Conservation (phyloP, 2,797 vertebrate genomes). For the Pelobates cultripes region DNA sequence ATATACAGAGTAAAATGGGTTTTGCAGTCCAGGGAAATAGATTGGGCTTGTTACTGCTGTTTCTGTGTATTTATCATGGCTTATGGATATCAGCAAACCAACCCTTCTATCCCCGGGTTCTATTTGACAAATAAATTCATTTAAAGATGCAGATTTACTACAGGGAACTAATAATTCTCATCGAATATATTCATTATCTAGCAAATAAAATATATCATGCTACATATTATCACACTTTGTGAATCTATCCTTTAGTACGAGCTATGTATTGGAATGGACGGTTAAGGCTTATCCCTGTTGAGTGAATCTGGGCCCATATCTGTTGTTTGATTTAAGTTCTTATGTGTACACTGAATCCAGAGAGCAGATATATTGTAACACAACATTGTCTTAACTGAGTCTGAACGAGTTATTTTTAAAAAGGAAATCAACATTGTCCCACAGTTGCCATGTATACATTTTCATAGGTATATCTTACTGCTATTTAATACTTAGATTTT, state of each 20-base stretch:
- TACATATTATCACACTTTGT: conserved; percentile 7
- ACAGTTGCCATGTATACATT: too few relatives aligned
- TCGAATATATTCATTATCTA: background rate
- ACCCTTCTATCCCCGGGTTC: background rate
- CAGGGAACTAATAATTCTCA: background rate
- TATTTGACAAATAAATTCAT: background rate
- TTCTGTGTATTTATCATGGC: conserved; percentile 32
- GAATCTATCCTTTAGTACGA: conserved; percentile 4
- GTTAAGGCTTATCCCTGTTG: background rate
- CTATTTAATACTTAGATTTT: too few relatives aligned
- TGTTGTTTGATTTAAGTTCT: too few relatives aligned
- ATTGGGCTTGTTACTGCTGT: background rate
- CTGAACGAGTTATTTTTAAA: too few relatives aligned
- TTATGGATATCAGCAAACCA: conserved; percentile 24
- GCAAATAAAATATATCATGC: conserved; percentile 19
- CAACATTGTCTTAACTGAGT: too few relatives aligned
- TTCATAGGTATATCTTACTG: too few relatives aligned
- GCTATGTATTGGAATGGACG: background rate
- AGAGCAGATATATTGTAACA: too few relatives aligned
- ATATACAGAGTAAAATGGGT: conserved; percentile 13
- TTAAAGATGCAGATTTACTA: conserved; percentile 9
- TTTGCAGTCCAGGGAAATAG: conserved; percentile 4
- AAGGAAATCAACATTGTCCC: too few relatives aligned
- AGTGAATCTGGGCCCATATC: background rate
- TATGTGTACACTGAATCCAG: too few relatives aligned